phyloP scores from a whole-genome alignment of 1,140 invertebrate species.

The Homalodisca vitripennis region DNA sequence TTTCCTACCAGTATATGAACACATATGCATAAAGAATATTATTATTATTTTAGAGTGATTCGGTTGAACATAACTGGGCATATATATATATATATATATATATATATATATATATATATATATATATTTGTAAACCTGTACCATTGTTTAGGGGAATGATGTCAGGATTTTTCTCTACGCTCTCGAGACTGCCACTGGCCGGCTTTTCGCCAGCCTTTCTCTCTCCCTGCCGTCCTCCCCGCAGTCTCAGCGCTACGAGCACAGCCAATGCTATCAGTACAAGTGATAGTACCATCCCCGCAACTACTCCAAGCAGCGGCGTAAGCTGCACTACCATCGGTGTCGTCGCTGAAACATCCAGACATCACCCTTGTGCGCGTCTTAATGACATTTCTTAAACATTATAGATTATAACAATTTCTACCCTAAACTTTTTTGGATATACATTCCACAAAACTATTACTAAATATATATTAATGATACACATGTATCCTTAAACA shows the following conservation, averaged over 20 bases:
- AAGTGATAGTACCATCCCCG: conserved; percentile 68
- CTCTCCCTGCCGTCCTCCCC: conserved; percentile 50
- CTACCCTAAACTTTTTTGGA: no score
- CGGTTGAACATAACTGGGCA: no score
- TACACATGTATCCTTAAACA: no score
- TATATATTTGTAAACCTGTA: conserved; percentile 45
- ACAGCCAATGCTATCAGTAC: conserved; percentile 70
- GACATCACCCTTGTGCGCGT: no score
- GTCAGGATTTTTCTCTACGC: conserved; percentile 73
- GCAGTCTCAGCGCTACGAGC: conserved; percentile 63
- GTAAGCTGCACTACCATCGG: conserved; percentile 67
- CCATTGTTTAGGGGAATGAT: conserved; percentile 72
- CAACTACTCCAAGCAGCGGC: conserved; percentile 67
- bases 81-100: no score
- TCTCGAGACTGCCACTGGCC: conserved; percentile 58
- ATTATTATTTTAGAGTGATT: no score
- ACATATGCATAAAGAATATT: no score
- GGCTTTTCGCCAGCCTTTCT: conserved; percentile 39
- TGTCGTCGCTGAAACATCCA: conserved; percentile 57
- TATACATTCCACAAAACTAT: no score
- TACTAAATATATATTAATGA: no score
- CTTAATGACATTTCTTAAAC: no score
- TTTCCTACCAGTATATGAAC: no score
- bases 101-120: background rate
- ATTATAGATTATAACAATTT: no score